phyloP scores from a whole-genome alignment of 2,888 invertebrate species.

The Stenodema calcarata region DNA sequence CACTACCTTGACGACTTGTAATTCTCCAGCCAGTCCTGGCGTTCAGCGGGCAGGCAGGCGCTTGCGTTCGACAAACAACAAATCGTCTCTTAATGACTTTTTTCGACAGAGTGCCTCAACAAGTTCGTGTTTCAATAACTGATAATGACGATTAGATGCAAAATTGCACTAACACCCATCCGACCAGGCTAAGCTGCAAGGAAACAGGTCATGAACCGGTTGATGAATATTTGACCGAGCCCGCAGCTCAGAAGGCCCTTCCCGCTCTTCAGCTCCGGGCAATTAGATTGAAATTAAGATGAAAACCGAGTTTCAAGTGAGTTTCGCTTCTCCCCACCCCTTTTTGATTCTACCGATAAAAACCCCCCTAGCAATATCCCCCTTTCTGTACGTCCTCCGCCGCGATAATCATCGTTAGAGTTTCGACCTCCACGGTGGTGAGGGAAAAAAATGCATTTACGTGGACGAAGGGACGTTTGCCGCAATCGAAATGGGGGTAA shows the following conservation, averaged over 20 bases:
- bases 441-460: not conserved
- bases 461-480: not conserved
- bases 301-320: not conserved
- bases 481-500: slow-evolving; percentile 22
- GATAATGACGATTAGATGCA: too few relatives aligned
- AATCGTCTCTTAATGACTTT: too few relatives aligned
- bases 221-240: not conserved
- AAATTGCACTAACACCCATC: too few relatives aligned
- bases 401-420: not conserved
- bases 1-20: too few relatives aligned
- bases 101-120: too few relatives aligned
- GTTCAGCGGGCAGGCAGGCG: too few relatives aligned
- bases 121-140: too few relatives aligned
- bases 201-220: not conserved
- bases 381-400: not conserved
- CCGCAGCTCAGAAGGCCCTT: not conserved
- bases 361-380: not conserved
- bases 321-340: not conserved
- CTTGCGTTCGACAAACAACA: too few relatives aligned
- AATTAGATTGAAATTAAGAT: slow-evolving; percentile 30
- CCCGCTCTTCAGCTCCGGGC: not conserved
- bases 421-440: not conserved
- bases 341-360: not conserved
- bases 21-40: too few relatives aligned
- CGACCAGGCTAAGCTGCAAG: not conserved